Evolutionary conservation across 1,140 invertebrate genomes (phyloP).

Genomic region (Trinorchestia longiramus): DNA sequence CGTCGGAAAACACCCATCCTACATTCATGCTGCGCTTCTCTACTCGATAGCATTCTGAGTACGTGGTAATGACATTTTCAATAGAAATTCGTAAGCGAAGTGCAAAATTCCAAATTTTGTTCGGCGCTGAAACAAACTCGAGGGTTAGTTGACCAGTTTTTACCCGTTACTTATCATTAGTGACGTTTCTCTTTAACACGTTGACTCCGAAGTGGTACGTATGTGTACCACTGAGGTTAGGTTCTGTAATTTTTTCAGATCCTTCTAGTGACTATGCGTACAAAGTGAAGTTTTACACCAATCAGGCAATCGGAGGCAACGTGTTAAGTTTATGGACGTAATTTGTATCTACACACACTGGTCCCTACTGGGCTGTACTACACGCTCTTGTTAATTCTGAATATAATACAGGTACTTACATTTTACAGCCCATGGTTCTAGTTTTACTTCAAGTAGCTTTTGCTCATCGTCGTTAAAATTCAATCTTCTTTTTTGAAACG

Average conservation of each 20-base stretch:
- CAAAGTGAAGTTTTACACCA: neutral
- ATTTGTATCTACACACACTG: neutral
- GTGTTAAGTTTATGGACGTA: neutral
- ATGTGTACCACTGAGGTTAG: neutral
- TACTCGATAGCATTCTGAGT: too few relatives aligned
- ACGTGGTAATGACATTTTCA: too few relatives aligned
- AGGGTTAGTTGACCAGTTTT: too few relatives aligned
- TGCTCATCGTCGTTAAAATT: neutral
- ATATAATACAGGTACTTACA: neutral
- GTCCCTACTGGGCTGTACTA: neutral
- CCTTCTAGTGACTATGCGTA: neutral
- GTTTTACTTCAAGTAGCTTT: neutral
- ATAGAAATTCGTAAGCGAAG: too few relatives aligned
- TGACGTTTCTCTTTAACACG: neutral
- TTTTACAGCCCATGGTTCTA: neutral
- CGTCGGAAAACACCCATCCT: too few relatives aligned
- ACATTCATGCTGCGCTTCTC: too few relatives aligned
- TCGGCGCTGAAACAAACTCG: too few relatives aligned
- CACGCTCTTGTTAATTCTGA: too few relatives aligned
- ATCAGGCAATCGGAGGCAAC: too few relatives aligned
- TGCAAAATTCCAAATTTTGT: too few relatives aligned
- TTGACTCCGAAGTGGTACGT: neutral
- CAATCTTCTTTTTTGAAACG: neutral
- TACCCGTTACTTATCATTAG: too few relatives aligned
- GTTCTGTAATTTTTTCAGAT: neutral